Evolutionary conservation across 1,140 invertebrate genomes (phyloP).

Genomic region (Lasaia peninsularis): DNA sequence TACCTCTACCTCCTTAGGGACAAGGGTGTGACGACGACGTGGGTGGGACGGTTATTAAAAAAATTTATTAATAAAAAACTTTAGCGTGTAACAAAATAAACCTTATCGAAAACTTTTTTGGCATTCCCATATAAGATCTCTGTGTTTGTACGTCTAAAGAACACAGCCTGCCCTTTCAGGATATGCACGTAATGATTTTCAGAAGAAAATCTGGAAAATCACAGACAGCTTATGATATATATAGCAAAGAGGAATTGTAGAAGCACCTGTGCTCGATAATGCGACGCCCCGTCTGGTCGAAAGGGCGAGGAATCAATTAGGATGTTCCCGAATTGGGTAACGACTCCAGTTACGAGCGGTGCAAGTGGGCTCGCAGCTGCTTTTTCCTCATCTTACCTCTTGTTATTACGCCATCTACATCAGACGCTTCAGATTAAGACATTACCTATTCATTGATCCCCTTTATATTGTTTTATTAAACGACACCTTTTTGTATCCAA

Average conservation of each 20-base stretch:
- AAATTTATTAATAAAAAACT: too few species aligned
- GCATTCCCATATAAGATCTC: too few species aligned
- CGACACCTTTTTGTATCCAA: neutral
- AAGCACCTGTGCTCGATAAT: slow-evolving; percentile 72
- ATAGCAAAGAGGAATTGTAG: slow-evolving; percentile 54
- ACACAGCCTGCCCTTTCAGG: too few species aligned
- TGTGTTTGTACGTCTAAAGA: too few species aligned
- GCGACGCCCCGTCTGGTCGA: slow-evolving; percentile 67
- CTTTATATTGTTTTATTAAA: slow-evolving; percentile 27
- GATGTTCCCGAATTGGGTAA: slow-evolving; percentile 70
- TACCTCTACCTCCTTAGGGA: too few species aligned
- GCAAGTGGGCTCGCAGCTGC: slow-evolving; percentile 63
- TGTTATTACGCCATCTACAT: slow-evolving; percentile 71
- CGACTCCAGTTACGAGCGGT: slow-evolving; percentile 69
- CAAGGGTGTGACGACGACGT: too few species aligned
- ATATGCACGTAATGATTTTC: too few species aligned
- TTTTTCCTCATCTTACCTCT: slow-evolving; percentile 70
- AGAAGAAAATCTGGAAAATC: slow-evolving; percentile 24
- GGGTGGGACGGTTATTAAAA: too few species aligned
- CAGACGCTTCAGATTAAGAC: slow-evolving; percentile 66
- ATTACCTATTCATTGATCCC: slow-evolving; percentile 59
- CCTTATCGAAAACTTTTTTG: too few species aligned
- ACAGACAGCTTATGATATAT: slow-evolving; percentile 42
- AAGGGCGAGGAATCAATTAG: slow-evolving; percentile 76
- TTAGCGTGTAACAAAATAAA: too few species aligned